Evolutionary conservation across 1,140 invertebrate species (phyloP).

Genomic region (Adelges cooleyi): DNA sequence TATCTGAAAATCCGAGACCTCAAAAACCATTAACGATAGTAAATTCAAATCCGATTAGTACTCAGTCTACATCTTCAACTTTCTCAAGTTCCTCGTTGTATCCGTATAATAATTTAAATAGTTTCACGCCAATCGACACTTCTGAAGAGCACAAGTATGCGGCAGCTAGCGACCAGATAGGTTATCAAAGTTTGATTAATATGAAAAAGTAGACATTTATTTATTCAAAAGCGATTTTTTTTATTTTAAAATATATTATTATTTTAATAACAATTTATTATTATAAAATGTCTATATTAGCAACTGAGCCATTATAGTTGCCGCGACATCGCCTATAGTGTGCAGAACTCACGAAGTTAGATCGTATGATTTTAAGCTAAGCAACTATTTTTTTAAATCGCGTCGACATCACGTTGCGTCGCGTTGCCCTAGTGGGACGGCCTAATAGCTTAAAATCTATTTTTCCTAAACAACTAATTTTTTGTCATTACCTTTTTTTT

Average conservation of each 20-base stretch:
- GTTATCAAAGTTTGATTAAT: not conserved
- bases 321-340: not conserved
- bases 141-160: not conserved
- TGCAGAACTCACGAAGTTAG: not conserved
- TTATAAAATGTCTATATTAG: not conserved
- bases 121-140: not conserved
- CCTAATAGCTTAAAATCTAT: not conserved
- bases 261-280: not conserved
- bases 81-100: not conserved
- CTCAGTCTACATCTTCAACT: not conserved
- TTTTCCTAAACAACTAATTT: too few species aligned
- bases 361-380: not conserved
- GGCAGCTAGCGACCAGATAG: not conserved
- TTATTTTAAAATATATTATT: not conserved
- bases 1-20: slow-evolving; percentile 4
- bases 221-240: not conserved
- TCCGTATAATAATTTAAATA: not conserved
- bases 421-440: not conserved
- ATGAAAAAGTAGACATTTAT: not conserved
- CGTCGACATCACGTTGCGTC: not conserved
- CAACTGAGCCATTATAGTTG: not conserved
- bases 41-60: not conserved
- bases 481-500: too few species aligned
- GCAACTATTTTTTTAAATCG: not conserved
- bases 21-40: not conserved